A percentile compares a stretch with the other conserved stretches of the same genome.
Conservation (phyloP, 2,888 invertebrate species). For the Augochlorella aurata region DNA sequence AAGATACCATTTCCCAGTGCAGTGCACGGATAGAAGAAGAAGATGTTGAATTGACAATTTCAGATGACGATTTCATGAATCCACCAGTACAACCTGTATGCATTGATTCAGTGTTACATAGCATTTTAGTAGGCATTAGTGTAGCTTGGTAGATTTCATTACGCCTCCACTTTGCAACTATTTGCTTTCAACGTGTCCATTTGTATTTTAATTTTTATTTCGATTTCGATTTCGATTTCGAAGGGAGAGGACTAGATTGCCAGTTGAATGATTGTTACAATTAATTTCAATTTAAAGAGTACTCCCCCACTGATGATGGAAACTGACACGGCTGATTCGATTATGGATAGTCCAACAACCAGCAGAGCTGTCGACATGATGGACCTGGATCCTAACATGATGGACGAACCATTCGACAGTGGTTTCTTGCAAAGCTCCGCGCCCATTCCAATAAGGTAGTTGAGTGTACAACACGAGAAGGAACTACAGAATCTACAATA, state of each 20-base stretch:
- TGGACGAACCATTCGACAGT: conserved; percentile 81
- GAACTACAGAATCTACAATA: neutral
- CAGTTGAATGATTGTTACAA: too few species aligned
- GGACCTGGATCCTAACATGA: conserved; percentile 80
- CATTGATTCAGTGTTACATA: neutral
- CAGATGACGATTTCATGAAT: conserved; percentile 75
- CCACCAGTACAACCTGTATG: conserved; percentile 70
- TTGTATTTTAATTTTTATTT: too few species aligned
- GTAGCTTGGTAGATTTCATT: too few species aligned
- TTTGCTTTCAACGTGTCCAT: neutral
- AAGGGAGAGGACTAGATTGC: too few species aligned
- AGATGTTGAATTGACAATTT: conserved; percentile 76
- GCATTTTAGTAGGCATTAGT: neutral
- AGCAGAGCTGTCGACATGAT: conserved; percentile 80
- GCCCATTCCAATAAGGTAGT: conserved; percentile 79
- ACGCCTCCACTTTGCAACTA: neutral
- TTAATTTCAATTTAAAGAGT: conserved; percentile 58
- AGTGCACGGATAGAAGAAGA: conserved; percentile 87
- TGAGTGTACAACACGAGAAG: too few species aligned
- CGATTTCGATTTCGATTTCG: too few species aligned
- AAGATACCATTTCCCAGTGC: conserved; percentile 75
- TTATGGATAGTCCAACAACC: conserved; percentile 77
- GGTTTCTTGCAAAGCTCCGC: conserved; percentile 80
- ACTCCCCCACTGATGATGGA: conserved; percentile 74
- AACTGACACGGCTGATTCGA: conserved; percentile 74